Evolutionary conservation across 2,797 vertebrate species (phyloP), one percentile per base, ranked within the genome.

Genomic region (Gymnoscopelus braueri): DNA sequence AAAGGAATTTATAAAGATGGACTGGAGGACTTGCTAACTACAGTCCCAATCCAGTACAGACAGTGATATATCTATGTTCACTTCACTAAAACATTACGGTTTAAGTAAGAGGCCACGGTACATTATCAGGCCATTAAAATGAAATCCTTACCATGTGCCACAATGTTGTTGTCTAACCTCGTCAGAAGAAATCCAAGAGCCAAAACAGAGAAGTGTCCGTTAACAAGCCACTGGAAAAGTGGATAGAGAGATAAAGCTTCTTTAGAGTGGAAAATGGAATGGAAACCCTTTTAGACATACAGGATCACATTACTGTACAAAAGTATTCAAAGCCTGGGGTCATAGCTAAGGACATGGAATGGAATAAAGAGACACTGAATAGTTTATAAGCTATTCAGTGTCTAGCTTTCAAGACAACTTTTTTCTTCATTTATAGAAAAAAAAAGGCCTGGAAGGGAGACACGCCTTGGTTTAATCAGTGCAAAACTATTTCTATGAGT

Each of bases 81-180:
- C 39, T 15, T 29, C 26, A 52, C 14, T 32, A 39, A 39, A 59
- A 8, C 50, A 52, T 15, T 15, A 12, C 39, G n/a, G 26, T 9
- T 39, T n/a, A 26, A 26, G 7, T 53, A 51, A 53, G 60, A 69
- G 24, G 52, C 4, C n/a, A 51, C 11, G 26, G 53, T 55, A 24
- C 24, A 19, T 55, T 14, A 47, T 23, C 13, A 32, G 49, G 4
- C 3, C 10, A 51, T 64, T 52, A 68, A 80, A 73, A 74, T 48
- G 11, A 68, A 66, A 32, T 10, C 86, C 89, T 90, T 87, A 92
- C 91, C 92, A 91, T 91, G 61, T 79, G 72, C 14, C 19, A 4
- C 3, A 29, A 58, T 26, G 67, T 3, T 15, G 53, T 71, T 63
- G 56, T 66, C 69, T 11, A 13, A 32, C 26, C 59, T 23, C 10